phyloP scores from a whole-genome alignment of 2,888 invertebrate genomes.

The Eupithecia tripunctaria region DNA sequence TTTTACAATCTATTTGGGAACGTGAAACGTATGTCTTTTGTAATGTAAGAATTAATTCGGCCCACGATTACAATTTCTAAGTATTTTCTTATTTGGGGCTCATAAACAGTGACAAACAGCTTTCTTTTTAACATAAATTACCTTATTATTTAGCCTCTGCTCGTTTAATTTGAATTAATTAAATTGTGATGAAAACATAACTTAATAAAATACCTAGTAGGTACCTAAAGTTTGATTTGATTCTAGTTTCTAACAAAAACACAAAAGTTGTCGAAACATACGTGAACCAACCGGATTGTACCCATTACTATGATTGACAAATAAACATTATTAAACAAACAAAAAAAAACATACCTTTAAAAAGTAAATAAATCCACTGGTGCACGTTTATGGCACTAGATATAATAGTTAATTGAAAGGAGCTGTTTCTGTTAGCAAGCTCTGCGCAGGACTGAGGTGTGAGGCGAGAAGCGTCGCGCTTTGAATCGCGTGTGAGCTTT shows the following conservation, averaged over 20 bases:
- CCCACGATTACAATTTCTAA: slow-evolving; percentile 9
- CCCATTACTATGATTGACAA: background rate
- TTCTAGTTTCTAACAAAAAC: background rate
- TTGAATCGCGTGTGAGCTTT: slow-evolving; percentile 65
- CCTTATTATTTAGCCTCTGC: background rate
- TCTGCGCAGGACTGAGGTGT: slow-evolving; percentile 72
- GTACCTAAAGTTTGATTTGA: background rate
- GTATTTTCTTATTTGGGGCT: slow-evolving; percentile 16
- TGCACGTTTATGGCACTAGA: slow-evolving; percentile 42
- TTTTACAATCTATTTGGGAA: slow-evolving; percentile 39
- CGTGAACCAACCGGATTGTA: background rate
- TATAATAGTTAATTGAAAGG: slow-evolving; percentile 31
- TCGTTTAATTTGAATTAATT: background rate
- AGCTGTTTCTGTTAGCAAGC: slow-evolving; percentile 70
- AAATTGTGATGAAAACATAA: background rate
- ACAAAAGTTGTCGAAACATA: background rate
- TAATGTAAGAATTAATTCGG: slow-evolving; percentile 23
- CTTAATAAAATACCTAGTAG: background rate
- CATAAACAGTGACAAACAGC: slow-evolving; percentile 1
- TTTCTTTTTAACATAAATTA: background rate
- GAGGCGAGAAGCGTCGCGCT: slow-evolving; percentile 60
- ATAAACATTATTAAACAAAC: slow-evolving; percentile 14
- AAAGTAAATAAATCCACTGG: slow-evolving; percentile 46
- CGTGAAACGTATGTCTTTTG: slow-evolving; percentile 33
- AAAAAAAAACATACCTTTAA: slow-evolving; percentile 50